These are phyloP conservation scores for Mallotus villosus DNA, from an alignment of 2,797 vertebrate species.

Conservation along the genomic window DNA sequence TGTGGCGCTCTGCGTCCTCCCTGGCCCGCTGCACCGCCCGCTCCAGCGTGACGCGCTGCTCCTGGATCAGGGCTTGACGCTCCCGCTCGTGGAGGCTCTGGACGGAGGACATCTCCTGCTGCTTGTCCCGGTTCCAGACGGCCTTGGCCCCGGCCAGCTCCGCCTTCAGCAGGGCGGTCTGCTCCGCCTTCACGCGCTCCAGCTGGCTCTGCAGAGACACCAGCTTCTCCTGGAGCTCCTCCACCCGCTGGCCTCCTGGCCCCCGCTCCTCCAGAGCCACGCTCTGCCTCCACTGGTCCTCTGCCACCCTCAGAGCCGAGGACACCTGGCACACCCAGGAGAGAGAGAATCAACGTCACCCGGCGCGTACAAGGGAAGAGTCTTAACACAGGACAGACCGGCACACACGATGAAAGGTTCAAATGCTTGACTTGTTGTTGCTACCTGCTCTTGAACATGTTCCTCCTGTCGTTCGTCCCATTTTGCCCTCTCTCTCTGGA, in stretches of 20 bases:
- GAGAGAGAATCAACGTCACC: background rate
- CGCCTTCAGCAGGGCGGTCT: constrained; percentile 79
- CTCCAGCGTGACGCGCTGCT: background rate
- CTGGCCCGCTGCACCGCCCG: constrained; percentile 73
- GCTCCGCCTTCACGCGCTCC: constrained; percentile 76
- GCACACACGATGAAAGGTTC: too few relatives aligned
- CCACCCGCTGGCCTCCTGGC: constrained; percentile 47
- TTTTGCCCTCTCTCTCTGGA: constrained; percentile 78
- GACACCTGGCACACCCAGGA: constrained; percentile 57
- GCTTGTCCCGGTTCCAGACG: constrained; percentile 87
- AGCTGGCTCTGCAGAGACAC: constrained; percentile 75
- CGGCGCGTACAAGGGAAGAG: background rate
- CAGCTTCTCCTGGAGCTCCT: constrained; percentile 80
- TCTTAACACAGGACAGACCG: too few relatives aligned
- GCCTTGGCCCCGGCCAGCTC: constrained; percentile 84
- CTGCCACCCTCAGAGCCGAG: constrained; percentile 67
- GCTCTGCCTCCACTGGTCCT: constrained; percentile 76
- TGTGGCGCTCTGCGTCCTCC: constrained; percentile 68
- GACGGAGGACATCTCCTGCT: constrained; percentile 84
- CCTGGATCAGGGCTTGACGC: constrained; percentile 68
- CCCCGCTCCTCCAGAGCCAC: constrained; percentile 50
- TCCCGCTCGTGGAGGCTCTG: constrained; percentile 79
- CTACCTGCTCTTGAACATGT: constrained; percentile 73
- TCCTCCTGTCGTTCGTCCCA: constrained; percentile 81
- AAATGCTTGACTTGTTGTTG: background rate